Percentiles rank a stretch among this genome's conserved stretches.
Conservation (phyloP, 2,113 vertebrate genomes). For the Colossoma macropomum region DNA sequence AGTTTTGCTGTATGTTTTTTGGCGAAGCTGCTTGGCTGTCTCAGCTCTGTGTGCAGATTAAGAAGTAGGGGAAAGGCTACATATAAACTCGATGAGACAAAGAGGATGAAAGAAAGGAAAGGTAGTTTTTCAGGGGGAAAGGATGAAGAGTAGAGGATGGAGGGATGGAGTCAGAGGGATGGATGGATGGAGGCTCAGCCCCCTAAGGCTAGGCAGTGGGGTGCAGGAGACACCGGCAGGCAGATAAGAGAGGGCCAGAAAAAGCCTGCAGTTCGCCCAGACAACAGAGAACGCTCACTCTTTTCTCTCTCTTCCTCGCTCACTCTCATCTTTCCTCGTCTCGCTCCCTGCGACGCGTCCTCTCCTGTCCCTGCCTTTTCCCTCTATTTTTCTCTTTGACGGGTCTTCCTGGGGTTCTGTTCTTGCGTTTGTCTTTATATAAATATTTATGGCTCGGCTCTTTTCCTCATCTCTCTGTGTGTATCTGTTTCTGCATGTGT, state of each 20-base stretch:
- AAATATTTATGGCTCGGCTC: slow-evolving; percentile 50
- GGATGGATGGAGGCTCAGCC: slow-evolving; percentile 22
- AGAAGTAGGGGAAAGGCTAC: background rate
- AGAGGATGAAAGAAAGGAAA: background rate
- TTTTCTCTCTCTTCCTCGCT: background rate
- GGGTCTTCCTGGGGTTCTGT: slow-evolving; percentile 30
- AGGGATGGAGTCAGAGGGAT: slow-evolving; percentile 12
- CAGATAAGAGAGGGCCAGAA: slow-evolving; percentile 33
- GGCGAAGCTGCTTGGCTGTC: background rate
- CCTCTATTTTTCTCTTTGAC: slow-evolving; percentile 33
- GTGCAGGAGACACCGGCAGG: slow-evolving; percentile 37
- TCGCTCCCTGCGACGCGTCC: slow-evolving; percentile 25
- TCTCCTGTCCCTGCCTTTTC: slow-evolving; percentile 30
- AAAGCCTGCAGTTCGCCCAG: slow-evolving; percentile 16
- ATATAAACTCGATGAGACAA: background rate
- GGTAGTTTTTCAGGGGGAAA: slow-evolving; percentile 9
- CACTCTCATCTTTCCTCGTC: slow-evolving; percentile 27
- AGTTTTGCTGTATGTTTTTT: background rate
- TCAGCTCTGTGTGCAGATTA: slow-evolving; percentile 7
- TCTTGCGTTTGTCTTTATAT: slow-evolving; percentile 46
- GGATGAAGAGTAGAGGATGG: slow-evolving; percentile 14
- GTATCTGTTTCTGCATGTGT: background rate
- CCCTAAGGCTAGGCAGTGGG: slow-evolving; percentile 41
- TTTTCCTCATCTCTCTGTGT: slow-evolving; percentile 25
- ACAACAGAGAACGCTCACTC: slow-evolving; percentile 18